Conservation (phyloP, 2,888 invertebrate species). For the Listrodromus nycthemerus region DNA sequence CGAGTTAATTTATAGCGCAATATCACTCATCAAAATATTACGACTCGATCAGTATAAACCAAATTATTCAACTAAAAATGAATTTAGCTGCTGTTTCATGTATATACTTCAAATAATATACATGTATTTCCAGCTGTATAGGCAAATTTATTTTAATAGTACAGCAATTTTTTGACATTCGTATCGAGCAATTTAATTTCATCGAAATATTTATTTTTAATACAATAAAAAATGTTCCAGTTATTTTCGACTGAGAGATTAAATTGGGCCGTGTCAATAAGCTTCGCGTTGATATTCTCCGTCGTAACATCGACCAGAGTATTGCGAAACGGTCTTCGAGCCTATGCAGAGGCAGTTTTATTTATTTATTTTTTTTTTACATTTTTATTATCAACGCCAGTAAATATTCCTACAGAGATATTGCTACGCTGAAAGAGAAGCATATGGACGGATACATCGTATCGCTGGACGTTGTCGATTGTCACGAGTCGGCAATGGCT, state of each 20-base stretch:
- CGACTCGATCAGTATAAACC: background rate
- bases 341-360: background rate
- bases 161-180: background rate
- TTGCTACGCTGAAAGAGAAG: background rate
- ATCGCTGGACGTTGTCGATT: constrained; percentile 59
- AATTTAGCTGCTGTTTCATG: background rate
- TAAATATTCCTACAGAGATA: constrained; percentile 7
- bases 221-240: background rate
- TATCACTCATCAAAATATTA: background rate
- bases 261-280: background rate
- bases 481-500: constrained; percentile 61
- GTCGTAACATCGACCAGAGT: background rate
- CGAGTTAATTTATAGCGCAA: background rate
- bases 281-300: background rate
- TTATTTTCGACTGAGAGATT: background rate
- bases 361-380: no score
- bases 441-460: constrained; percentile 23
- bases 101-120: background rate
- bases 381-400: background rate
- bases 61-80: background rate
- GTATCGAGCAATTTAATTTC: background rate
- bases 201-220: background rate
- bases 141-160: background rate
- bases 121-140: no score
- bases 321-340: background rate